phyloP scores from a whole-genome alignment of 2,888 invertebrate genomes.

The Eristalinus aeneus region DNA sequence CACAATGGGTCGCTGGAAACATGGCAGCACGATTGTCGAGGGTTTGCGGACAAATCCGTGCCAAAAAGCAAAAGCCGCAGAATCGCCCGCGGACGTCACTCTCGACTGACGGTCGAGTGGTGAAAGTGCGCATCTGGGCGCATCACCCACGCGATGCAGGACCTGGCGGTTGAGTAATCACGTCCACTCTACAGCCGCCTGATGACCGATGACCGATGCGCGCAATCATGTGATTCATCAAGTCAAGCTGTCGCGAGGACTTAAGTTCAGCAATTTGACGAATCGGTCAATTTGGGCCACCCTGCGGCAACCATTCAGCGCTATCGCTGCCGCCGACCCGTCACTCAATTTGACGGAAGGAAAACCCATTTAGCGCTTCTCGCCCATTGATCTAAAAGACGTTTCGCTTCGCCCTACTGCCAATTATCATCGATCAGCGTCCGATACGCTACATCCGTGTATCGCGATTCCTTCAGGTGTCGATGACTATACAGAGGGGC shows the following conservation, averaged over 20 bases:
- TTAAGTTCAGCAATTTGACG: slow-evolving; percentile 54
- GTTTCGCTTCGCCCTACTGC: slow-evolving; percentile 53
- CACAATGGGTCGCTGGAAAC: neutral
- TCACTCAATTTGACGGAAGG: slow-evolving; percentile 34
- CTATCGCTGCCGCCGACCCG: neutral
- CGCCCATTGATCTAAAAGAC: slow-evolving; percentile 21
- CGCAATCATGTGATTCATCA: slow-evolving; percentile 18
- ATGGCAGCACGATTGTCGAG: slow-evolving; percentile 18
- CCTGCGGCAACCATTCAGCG: neutral
- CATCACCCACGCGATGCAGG: slow-evolving; percentile 31
- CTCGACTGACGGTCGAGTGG: neutral
- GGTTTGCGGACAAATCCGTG: slow-evolving; percentile 25
- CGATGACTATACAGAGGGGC: slow-evolving; percentile 37
- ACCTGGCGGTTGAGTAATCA: slow-evolving; percentile 23
- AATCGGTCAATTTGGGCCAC: slow-evolving; percentile 18
- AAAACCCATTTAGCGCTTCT: slow-evolving; percentile 49
- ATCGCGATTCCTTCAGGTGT: slow-evolving; percentile 49
- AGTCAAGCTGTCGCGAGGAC: slow-evolving; percentile 3
- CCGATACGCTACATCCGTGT: neutral
- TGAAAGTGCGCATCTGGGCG: slow-evolving; percentile 44
- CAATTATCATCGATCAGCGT: slow-evolving; percentile 25
- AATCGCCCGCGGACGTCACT: neutral
- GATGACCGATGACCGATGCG: neutral
- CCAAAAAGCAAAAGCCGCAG: neutral
- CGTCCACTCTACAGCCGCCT: neutral